Percentiles rank a stretch among this genome's conserved stretches.
phyloP scores from a whole-genome alignment of 2,113 vertebrate species.

The Vireo altiloquus region DNA sequence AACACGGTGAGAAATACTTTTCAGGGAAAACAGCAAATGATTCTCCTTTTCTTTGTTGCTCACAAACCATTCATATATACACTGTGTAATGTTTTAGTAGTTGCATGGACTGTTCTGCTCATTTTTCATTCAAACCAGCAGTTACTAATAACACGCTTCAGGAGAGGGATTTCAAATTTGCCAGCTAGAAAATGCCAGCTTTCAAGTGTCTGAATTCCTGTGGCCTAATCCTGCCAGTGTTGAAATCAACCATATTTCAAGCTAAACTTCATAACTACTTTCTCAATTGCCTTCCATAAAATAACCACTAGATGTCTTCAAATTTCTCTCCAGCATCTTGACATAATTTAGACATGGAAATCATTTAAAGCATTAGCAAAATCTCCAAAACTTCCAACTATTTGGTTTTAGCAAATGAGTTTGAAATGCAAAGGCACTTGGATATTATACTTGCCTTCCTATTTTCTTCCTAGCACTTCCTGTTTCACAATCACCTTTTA shows the following conservation, averaged over 20 bases:
- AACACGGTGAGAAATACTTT: neutral
- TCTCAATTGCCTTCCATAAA: neutral
- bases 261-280: neutral
- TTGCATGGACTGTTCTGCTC: neutral
- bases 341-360: neutral
- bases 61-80: neutral
- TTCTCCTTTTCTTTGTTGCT: neutral
- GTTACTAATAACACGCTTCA: neutral
- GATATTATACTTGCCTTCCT: neutral
- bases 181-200: neutral
- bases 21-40: neutral
- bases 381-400: neutral
- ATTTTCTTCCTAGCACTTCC: neutral
- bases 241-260: neutral
- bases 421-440: neutral
- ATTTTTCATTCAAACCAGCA: neutral
- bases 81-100: neutral
- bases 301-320: slow-evolving; percentile 24
- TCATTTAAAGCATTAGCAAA: neutral
- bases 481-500: neutral
- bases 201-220: neutral
- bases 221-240: neutral
- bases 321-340: neutral
- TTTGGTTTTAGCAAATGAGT: neutral
- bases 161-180: neutral